Evolutionary conservation across 2,797 vertebrate species (phyloP), one percentile per base, ranked within the genome.

Genomic region (Catamblyrhynchus diadema): DNA sequence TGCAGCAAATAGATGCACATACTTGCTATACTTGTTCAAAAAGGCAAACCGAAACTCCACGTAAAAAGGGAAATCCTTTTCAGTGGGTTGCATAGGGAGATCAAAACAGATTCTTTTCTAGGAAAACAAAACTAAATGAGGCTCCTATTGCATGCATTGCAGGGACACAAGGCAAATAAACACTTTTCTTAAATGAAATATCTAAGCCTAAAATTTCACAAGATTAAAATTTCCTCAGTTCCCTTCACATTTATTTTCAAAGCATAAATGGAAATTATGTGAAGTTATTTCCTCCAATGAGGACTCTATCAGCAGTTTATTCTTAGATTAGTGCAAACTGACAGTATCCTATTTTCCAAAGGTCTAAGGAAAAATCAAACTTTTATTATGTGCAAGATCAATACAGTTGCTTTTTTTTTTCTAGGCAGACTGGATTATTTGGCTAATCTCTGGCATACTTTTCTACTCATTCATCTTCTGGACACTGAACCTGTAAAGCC

Each of bases 31-130:
- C 15, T 81, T 81, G 28, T 2, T 79, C 14, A 17, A 35, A 48
- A 60, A 73, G 14, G 7, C 0, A 0, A 71, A 78, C 6, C 45
- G 30, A 14, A 64, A 11, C 35, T 67, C n/a, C 14, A 12, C 0
- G 0, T 44, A 16, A 56, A 24, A 69, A 10, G 3, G 21, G 13
- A 91, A 89, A 48, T 47, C 2, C 9, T 85, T 73, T 60, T 65
- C 8, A 48, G 5, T 22, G 7, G 11, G 5, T 14, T 81, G 18
- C 6, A 9, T 50, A 5, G 27, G 33, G 33, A 74, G 9, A 67
- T 12, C 25, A 57, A 60, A 86, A 8, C 14, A 23, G 10, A 37
- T 48, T 57, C 2, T 48, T 41, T 53, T 64, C 27, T 50, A 50
- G 72, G 64, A 88, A 82, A 86, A 32, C 8, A 67, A 51, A 75